Evolutionary conservation across 2,888 invertebrate genomes (phyloP).

Genomic region (Prosopocoilus inquinatus): DNA sequence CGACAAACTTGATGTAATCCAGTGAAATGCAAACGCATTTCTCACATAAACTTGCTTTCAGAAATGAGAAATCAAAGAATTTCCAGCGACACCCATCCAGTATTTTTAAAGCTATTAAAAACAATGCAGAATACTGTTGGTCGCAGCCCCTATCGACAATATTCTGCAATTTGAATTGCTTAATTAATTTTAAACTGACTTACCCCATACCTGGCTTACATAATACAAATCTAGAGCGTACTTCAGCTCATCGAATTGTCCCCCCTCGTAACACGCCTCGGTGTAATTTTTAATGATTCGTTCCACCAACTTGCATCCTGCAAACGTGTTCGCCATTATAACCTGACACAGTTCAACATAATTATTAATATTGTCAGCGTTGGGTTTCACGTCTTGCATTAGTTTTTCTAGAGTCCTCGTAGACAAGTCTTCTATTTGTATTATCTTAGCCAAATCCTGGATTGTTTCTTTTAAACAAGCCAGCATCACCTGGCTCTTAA

Average conservation of each 20-base stretch:
- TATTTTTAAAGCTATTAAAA: constrained; percentile 30
- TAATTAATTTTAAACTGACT: too few species aligned
- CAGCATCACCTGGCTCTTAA: constrained; percentile 36
- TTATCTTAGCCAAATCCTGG: constrained; percentile 17
- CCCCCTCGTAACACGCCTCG: constrained; percentile 10
- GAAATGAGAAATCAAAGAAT: constrained; percentile 36
- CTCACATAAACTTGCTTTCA: constrained; percentile 34
- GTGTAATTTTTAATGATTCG: constrained; percentile 19
- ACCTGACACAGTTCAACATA: constrained; percentile 34
- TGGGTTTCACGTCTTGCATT: constrained; percentile 26
- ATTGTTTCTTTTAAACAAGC: constrained; percentile 27
- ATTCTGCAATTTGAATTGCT: too few species aligned
- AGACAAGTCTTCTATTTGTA: constrained; percentile 34
- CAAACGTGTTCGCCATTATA: background rate
- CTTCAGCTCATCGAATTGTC: constrained; percentile 13
- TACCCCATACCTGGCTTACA: background rate
- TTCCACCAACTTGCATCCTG: constrained; percentile 5
- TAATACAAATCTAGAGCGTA: constrained; percentile 10
- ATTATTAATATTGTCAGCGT: constrained; percentile 30
- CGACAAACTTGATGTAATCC: constrained; percentile 6
- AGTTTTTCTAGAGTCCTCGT: constrained; percentile 30
- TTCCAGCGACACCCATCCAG: constrained; percentile 35
- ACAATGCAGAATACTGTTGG: constrained; percentile 2
- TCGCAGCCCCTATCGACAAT: background rate
- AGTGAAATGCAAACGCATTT: constrained; percentile 27